These are phyloP conservation scores for Ifrita kowaldi DNA, from an alignment of 2,113 vertebrate genomes.

Conservation along the genomic window DNA sequence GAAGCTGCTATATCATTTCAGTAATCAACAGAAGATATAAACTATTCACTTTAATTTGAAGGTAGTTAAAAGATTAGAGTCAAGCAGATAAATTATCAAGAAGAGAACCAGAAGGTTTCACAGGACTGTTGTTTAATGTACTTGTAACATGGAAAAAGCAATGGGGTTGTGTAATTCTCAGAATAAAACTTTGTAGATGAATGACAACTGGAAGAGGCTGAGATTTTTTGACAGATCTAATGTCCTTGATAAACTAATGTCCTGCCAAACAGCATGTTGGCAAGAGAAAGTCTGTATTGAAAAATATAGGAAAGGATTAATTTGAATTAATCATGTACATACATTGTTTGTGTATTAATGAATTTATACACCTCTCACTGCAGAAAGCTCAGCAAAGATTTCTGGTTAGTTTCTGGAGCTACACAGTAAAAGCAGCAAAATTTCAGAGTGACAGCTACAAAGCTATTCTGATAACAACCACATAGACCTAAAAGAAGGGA, in stretches of 20 bases:
- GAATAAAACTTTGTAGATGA: neutral
- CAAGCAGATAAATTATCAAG: neutral
- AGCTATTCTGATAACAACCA: neutral
- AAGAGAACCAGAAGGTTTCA: neutral
- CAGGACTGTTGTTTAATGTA: neutral
- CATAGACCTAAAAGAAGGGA: neutral
- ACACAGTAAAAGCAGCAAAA: neutral
- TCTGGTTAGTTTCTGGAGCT: neutral
- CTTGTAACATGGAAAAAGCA: neutral
- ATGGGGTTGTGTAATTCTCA: neutral
- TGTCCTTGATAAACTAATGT: neutral
- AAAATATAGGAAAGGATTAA: neutral
- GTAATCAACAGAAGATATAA: neutral
- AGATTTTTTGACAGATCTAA: neutral
- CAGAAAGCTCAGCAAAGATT: neutral
- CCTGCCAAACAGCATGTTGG: neutral
- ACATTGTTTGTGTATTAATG: neutral
- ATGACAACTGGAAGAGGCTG: neutral
- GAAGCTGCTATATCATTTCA: neutral
- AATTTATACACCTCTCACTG: neutral
- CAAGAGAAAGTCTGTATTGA: neutral
- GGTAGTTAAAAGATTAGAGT: neutral
- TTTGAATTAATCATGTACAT: neutral
- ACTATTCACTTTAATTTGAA: neutral
- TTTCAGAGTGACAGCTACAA: neutral